Evolutionary conservation across 2,888 invertebrate genomes (phyloP).

Genomic region (Priocnemis perturbator): DNA sequence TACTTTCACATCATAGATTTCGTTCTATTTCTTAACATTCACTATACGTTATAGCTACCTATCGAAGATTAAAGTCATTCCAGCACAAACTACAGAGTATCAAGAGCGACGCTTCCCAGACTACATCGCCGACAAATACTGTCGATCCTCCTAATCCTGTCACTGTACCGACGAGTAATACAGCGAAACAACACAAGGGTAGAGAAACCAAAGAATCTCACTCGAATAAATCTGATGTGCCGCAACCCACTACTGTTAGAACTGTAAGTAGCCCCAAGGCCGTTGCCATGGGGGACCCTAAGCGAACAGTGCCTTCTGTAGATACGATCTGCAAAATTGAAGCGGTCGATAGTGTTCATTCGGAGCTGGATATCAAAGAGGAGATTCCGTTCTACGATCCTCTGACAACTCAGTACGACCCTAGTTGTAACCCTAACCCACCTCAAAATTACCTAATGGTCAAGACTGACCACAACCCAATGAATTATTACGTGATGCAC

Average conservation of each 20-base stretch:
- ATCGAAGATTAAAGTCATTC: constrained; percentile 61
- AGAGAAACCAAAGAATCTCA: constrained; percentile 19
- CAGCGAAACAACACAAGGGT: constrained; percentile 17
- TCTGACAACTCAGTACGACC: constrained; percentile 25
- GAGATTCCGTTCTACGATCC: constrained; percentile 65
- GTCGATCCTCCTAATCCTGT: not conserved
- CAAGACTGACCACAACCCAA: constrained; percentile 47
- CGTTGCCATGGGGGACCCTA: constrained; percentile 12
- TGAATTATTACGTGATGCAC: constrained; percentile 63
- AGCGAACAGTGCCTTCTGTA: constrained; percentile 30
- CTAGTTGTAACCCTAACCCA: constrained; percentile 29
- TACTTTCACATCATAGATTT: not conserved
- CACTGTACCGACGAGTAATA: not conserved
- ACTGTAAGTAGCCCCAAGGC: not conserved
- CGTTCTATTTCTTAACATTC: not conserved
- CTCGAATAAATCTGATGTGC: not conserved
- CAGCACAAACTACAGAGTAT: constrained; percentile 59
- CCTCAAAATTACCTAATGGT: constrained; percentile 59
- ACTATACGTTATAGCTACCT: constrained; percentile 55
- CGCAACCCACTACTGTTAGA: not conserved
- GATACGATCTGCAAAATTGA: constrained; percentile 49
- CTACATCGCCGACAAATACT: not conserved
- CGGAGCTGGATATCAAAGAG: constrained; percentile 70
- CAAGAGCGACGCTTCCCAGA: constrained; percentile 27
- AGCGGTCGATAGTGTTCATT: constrained; percentile 62